Evolutionary conservation across 2,113 vertebrate genomes (phyloP), one percentile per base, ranked within the genome.

Genomic region (Barbus barbus): DNA sequence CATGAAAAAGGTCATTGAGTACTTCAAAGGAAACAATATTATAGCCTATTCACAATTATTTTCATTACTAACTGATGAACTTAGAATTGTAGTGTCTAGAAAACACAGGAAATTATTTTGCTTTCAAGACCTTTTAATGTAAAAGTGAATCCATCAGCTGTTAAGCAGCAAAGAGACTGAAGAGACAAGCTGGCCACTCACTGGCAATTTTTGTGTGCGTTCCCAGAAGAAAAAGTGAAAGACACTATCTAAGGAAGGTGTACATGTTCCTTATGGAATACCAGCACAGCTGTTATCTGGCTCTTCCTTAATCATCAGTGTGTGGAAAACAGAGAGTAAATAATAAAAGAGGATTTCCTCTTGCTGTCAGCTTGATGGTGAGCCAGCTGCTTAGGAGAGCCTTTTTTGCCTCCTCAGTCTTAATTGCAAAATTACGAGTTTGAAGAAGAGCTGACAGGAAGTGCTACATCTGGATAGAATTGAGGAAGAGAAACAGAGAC

Each of bases 391-490:
- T 87, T 12, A 24, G 86, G 91, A 85, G 86, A 75, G 44, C 83
- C 87, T 91, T 80, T 75, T 48, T 48, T 86, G 81, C 88, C 83
- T 81, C 88, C 81, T 84, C 78, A 73, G 83, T 85, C 83, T 84
- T 88, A 91, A 84, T 91, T 88, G 89, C 87, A 83, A 90, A 91
- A 90, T 90, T 82, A 90, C 87, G 85, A 83, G 78, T 89, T 89
- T 46, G 44, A 24, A 14, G 69, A 58, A 72, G 58, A 65, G 38
- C 56, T 46, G 83, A 86, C 85, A 75, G n/a, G 58, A 58, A 4
- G 51, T 56, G 41, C 38, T 33, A 60, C 22, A n/a, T 41, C 18
- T 80, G 71, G 80, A 53, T 65, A 48, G 24, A 48, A 5, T 14
- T 8, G 9, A 31, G 44, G 11, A 51, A 56, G 58, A 77, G 82